Conservation (phyloP, 2,888 invertebrate species). For the Agriopis leucophaearia region DNA sequence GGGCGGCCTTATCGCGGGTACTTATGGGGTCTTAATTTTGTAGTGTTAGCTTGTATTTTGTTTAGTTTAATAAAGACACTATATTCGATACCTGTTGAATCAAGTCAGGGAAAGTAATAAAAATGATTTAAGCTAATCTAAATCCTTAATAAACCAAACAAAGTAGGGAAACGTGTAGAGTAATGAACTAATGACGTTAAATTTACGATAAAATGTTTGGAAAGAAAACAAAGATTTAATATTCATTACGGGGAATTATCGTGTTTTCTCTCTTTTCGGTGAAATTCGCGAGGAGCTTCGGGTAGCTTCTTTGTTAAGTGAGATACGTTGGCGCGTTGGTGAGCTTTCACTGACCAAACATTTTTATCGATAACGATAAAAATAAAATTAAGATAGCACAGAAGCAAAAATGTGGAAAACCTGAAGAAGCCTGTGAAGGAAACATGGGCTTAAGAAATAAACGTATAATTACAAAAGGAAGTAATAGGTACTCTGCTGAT, state of each 20-base stretch:
- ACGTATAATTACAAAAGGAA: too few relatives aligned
- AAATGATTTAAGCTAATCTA: slow-evolving; percentile 39
- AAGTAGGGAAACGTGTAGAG: slow-evolving; percentile 72
- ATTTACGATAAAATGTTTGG: slow-evolving; percentile 66
- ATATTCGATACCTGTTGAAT: slow-evolving; percentile 18
- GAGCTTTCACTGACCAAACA: slow-evolving; percentile 1
- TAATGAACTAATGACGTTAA: slow-evolving; percentile 73
- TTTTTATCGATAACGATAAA: slow-evolving; percentile 58
- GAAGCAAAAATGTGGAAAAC: too few relatives aligned
- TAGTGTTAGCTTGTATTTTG: too few relatives aligned
- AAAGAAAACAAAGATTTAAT: slow-evolving; percentile 78
- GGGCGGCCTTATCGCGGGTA: too few relatives aligned
- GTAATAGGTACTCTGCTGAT: too few relatives aligned
- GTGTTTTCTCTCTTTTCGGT: slow-evolving; percentile 63
- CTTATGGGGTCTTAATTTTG: too few relatives aligned
- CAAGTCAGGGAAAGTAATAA: slow-evolving; percentile 19
- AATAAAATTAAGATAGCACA: slow-evolving; percentile 31
- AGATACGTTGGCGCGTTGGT: slow-evolving; percentile 44
- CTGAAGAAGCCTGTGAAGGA: too few relatives aligned
- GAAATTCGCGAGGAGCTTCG: slow-evolving; percentile 58
- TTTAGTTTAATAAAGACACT: too few relatives aligned
- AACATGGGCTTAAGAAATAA: too few relatives aligned
- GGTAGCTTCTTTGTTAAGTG: slow-evolving; percentile 56
- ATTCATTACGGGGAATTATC: slow-evolving; percentile 79
- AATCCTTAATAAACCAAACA: slow-evolving; percentile 47